Conservation (phyloP, 2,113 vertebrate genomes). For the Zapus hudsonius region DNA sequence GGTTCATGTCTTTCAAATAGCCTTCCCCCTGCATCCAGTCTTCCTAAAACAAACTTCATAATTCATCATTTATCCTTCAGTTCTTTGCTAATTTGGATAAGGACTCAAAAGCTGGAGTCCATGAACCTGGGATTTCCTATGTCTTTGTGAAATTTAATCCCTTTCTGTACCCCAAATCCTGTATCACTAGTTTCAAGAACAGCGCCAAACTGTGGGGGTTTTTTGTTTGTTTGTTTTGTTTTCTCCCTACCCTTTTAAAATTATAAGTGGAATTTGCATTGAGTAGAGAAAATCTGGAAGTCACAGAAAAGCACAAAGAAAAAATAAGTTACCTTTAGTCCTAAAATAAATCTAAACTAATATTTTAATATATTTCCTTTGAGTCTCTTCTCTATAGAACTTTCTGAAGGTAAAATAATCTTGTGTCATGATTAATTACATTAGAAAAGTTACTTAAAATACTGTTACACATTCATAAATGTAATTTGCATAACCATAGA, state of each 20-base stretch:
- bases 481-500: background rate
- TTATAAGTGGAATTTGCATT: background rate
- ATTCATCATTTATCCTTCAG: too few species aligned
- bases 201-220: too few species aligned
- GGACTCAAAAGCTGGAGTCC: too few species aligned
- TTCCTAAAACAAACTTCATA: too few species aligned
- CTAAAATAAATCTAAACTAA: background rate
- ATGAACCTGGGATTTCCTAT: too few species aligned
- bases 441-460: slow-evolving; percentile 2
- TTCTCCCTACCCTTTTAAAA: slow-evolving; percentile 5
- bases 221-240: too few species aligned
- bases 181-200: too few species aligned
- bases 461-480: slow-evolving; percentile 10
- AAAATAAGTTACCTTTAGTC: background rate
- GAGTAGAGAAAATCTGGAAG: slow-evolving; percentile 31
- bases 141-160: too few species aligned
- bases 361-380: background rate
- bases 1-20: too few species aligned
- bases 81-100: too few species aligned
- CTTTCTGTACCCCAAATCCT: too few species aligned
- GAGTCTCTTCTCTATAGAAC: background rate
- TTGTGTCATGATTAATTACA: background rate
- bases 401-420: background rate
- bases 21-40: too few species aligned
- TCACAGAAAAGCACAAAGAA: background rate